A percentile compares a stretch with the other conserved stretches of the same genome.
Evolutionary conservation across 2,888 invertebrate genomes (phyloP).

Genomic region (Perithous albicinctus): DNA sequence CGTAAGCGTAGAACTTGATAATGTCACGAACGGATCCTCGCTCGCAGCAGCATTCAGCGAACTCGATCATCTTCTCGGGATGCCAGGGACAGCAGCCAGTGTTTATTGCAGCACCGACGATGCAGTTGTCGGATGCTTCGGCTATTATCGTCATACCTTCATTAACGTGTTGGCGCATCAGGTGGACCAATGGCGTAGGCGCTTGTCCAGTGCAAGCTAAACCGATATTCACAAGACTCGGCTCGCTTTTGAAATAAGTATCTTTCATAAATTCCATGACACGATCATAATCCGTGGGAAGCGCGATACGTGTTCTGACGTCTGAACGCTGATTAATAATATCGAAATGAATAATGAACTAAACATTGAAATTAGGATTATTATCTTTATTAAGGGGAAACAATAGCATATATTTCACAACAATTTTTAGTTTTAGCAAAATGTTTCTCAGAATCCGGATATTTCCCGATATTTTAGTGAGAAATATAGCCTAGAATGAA

Average conservation of each 20-base stretch:
- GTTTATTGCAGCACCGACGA: conserved; percentile 77
- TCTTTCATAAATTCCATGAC: conserved; percentile 76
- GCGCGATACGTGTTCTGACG: conserved; percentile 73
- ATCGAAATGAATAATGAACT: background rate
- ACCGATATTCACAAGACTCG: conserved; percentile 74
- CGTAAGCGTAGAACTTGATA: conserved; percentile 75
- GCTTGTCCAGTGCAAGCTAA: conserved; percentile 66
- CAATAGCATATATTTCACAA: too few species aligned
- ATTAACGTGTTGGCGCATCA: conserved; percentile 72
- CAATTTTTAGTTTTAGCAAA: too few species aligned
- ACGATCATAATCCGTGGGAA: conserved; percentile 75
- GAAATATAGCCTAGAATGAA: too few species aligned
- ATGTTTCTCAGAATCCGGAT: too few species aligned
- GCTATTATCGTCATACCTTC: conserved; percentile 77
- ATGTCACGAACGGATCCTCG: conserved; percentile 65
- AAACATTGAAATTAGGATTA: background rate
- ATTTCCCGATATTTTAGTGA: too few species aligned
- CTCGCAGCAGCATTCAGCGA: conserved; percentile 69
- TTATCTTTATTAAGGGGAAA: too few species aligned
- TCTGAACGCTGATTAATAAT: conserved; percentile 47
- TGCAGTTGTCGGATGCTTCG: conserved; percentile 68
- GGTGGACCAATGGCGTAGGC: conserved; percentile 65
- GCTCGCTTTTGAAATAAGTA: conserved; percentile 75
- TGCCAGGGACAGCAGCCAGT: conserved; percentile 68
- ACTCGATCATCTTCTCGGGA: conserved; percentile 37